phyloP scores from a whole-genome alignment of 2,113 vertebrate genomes.

The Albula glossodonta region DNA sequence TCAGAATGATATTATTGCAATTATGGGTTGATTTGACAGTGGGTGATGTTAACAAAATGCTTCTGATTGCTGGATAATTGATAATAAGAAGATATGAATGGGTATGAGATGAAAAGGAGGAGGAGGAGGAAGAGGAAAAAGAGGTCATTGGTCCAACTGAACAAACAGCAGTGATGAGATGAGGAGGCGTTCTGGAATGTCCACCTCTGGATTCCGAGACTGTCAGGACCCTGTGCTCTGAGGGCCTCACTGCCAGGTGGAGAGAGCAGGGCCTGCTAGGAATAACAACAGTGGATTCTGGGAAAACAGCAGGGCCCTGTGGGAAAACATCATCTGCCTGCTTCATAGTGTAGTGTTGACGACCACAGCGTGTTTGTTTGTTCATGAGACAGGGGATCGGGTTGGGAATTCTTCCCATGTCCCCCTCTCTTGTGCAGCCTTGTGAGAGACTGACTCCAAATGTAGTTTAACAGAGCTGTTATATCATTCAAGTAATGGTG shows the following conservation, averaged over 20 bases:
- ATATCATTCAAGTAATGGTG: not conserved
- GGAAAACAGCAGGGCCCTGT: slow-evolving; percentile 4
- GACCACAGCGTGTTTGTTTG: not conserved
- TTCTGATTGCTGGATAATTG: not conserved
- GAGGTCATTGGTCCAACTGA: not conserved
- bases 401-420: not conserved
- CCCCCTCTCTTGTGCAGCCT: not conserved
- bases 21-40: too few relatives aligned
- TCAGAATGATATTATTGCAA: too few relatives aligned
- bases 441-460: not conserved
- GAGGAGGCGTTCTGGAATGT: not conserved
- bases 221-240: not conserved
- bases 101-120: not conserved
- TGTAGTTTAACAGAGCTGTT: not conserved
- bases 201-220: not conserved
- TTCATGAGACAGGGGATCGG: not conserved
- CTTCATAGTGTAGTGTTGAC: not conserved
- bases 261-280: not conserved
- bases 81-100: not conserved
- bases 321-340: slow-evolving; percentile 10
- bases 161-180: not conserved
- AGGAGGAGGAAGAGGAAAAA: not conserved
- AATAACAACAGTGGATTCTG: not conserved
- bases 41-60: not conserved
- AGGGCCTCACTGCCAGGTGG: not conserved